A percentile compares a stretch with the other conserved stretches of the same genome.
Conservation (phyloP, 1,140 invertebrate genomes). For the Ceratina calcarata region DNA sequence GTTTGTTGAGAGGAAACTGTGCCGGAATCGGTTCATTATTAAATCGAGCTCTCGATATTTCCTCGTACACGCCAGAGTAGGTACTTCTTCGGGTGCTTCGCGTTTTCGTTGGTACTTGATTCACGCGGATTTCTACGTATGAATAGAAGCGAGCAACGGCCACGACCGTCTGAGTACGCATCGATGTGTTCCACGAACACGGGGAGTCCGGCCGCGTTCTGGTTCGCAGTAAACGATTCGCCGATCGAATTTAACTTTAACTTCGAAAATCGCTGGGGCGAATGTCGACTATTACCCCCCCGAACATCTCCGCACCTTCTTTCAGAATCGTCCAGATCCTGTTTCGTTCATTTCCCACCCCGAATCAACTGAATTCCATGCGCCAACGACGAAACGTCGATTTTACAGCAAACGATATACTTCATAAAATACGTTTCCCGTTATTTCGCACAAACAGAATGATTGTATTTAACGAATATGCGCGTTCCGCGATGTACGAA, state of each 20-base stretch:
- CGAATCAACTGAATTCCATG: too few species aligned
- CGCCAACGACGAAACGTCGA: too few species aligned
- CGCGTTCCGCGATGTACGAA: too few species aligned
- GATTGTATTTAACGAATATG: too few species aligned
- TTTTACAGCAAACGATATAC: too few species aligned
- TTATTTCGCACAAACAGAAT: too few species aligned
- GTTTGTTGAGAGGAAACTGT: slow-evolving; percentile 45
- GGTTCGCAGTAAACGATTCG: slow-evolving; percentile 46
- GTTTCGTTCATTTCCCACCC: too few species aligned
- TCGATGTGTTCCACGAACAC: too few species aligned
- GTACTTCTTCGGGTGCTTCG: background rate
- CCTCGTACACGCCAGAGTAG: background rate
- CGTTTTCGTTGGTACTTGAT: background rate
- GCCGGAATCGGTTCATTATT: slow-evolving; percentile 64
- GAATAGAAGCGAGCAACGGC: background rate
- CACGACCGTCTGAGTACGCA: background rate
- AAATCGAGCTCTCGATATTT: slow-evolving; percentile 7
- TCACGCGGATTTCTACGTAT: background rate
- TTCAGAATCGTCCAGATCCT: background rate
- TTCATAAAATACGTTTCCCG: too few species aligned
- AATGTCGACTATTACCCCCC: too few species aligned
- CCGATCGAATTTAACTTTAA: slow-evolving; percentile 22
- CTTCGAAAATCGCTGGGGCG: slow-evolving; percentile 44
- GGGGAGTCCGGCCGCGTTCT: slow-evolving; percentile 54
- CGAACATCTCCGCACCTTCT: background rate